Percentiles rank a stretch among this genome's conserved stretches.
These are phyloP conservation scores for Muntiacus muntjak DNA, from an alignment of 2,113 vertebrate species.

Conservation along the genomic window DNA sequence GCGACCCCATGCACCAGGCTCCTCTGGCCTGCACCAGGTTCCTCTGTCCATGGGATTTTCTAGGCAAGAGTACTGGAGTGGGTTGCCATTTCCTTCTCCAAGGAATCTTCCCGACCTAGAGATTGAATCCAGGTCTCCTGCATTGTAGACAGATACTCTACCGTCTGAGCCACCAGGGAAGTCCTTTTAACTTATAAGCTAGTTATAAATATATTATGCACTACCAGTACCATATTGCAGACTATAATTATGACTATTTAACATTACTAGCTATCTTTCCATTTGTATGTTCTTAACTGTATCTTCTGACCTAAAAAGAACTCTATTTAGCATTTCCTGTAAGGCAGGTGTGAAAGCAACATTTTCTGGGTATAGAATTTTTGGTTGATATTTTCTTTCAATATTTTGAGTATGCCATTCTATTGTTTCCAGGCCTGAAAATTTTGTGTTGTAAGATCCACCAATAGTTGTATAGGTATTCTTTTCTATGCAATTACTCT, in stretches of 20 bases:
- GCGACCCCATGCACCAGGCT: rapidly evolving
- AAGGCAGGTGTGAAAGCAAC: neutral
- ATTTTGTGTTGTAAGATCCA: neutral
- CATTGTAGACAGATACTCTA: neutral
- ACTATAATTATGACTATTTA: neutral
- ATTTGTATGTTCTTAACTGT: neutral
- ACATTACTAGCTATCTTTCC: neutral
- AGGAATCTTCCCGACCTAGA: neutral
- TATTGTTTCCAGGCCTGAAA: neutral
- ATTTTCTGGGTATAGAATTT: neutral
- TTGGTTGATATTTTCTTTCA: neutral
- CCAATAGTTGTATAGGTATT: neutral
- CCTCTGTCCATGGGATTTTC: neutral
- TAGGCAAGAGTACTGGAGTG: neutral
- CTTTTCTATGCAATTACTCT: neutral
- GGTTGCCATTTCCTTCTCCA: neutral
- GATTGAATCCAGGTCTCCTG: neutral
- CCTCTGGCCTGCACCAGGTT: neutral
- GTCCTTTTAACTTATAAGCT: neutral
- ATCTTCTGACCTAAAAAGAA: neutral
- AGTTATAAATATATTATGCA: neutral
- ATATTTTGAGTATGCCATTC: neutral
- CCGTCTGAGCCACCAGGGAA: neutral
- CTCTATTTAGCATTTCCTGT: neutral
- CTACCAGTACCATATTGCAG: neutral